phyloP scores from a whole-genome alignment of 2,888 invertebrate genomes.

The Dromius quadrimaculatus region DNA sequence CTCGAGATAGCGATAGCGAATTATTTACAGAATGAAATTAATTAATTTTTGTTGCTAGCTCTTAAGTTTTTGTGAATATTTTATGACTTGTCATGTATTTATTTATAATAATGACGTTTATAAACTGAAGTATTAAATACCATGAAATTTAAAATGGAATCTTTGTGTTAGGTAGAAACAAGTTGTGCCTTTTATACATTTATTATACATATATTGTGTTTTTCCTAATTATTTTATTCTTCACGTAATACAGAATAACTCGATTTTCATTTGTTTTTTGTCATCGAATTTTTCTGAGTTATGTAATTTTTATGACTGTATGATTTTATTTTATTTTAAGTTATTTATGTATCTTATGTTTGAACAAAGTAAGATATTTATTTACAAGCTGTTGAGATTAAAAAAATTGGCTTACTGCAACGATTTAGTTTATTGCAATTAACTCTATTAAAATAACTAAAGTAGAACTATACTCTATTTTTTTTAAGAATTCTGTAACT shows the following conservation, averaged over 20 bases:
- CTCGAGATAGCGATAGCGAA: too few species aligned
- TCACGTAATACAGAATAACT: conserved; percentile 1
- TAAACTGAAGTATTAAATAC: conserved; percentile 1
- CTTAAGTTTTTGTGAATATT: conserved; percentile 6
- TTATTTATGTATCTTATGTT: conserved; percentile 25
- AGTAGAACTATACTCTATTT: too few species aligned
- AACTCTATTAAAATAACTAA: conserved; percentile 21
- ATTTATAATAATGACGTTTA: conserved; percentile 5
- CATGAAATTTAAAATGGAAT: conserved; percentile 18
- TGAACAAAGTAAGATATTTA: neutral
- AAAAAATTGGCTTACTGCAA: conserved; percentile 1
- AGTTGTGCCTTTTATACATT: conserved; percentile 8
- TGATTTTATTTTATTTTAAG: conserved; percentile 15
- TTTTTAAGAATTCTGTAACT: too few species aligned
- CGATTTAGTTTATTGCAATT: conserved; percentile 7
- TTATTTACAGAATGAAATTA: too few species aligned
- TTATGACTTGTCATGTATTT: neutral
- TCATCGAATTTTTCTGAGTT: conserved; percentile 8
- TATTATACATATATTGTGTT: conserved; percentile 11
- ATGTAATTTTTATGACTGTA: neutral
- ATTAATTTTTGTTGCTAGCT: too few species aligned
- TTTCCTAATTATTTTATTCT: neutral
- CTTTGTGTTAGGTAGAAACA: conserved; percentile 6
- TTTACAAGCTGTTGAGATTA: conserved; percentile 19
- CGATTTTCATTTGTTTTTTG: neutral